Percentiles rank a stretch among this genome's conserved stretches.
Conservation (phyloP, 2,888 invertebrate genomes). For the Criorhina ranunculi region DNA sequence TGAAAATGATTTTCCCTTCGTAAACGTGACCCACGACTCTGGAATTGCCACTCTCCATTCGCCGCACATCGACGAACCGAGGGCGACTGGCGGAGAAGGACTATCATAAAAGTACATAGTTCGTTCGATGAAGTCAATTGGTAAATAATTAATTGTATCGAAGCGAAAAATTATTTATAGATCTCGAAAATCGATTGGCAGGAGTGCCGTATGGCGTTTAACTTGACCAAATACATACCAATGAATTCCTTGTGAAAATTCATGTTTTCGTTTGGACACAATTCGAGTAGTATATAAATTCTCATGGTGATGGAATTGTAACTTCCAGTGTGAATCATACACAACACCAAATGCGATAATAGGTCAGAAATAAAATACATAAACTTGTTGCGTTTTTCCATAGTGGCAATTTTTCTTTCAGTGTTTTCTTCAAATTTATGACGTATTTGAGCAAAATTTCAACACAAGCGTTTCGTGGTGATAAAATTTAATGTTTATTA, state of each 20-base stretch:
- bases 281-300: constrained; percentile 1
- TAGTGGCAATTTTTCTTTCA: neutral
- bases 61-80: neutral
- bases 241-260: constrained; percentile 2
- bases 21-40: neutral
- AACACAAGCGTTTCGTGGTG: neutral
- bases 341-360: constrained; percentile 27
- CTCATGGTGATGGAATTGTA: constrained; percentile 46
- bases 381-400: constrained; percentile 60
- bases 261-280: constrained; percentile 19
- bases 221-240: neutral
- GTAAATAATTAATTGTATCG: constrained; percentile 64
- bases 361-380: constrained; percentile 16
- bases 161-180: constrained; percentile 61
- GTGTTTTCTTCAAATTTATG: neutral
- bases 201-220: constrained; percentile 37
- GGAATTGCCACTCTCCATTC: no score
- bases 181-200: constrained; percentile 47
- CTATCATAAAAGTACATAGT: neutral
- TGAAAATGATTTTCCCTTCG: constrained; percentile 5
- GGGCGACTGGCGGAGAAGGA: constrained; percentile 14
- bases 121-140: constrained; percentile 47
- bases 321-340: constrained; percentile 60
- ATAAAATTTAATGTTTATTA: constrained; percentile 18
- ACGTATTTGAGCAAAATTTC: neutral